phyloP scores from a whole-genome alignment of 2,113 vertebrate species.

The Ptilorrhoa leucosticta region DNA sequence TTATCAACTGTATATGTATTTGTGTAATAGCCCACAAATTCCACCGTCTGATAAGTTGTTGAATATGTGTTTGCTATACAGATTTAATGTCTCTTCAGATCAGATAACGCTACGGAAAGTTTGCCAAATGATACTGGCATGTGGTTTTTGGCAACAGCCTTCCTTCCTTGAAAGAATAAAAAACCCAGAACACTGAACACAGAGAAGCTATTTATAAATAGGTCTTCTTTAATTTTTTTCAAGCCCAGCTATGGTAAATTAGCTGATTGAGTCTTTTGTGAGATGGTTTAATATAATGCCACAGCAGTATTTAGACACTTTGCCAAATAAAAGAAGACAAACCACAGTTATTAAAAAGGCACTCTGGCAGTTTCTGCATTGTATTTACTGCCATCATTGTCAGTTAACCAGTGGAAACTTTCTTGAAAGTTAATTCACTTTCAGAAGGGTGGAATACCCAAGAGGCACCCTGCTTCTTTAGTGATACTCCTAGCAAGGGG shows the following conservation, averaged over 20 bases:
- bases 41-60: not conserved
- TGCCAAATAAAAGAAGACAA: conserved; percentile 10
- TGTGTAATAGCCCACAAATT: not conserved
- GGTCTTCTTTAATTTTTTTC: not conserved
- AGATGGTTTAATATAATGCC: not conserved
- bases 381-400: not conserved
- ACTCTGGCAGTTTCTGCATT: not conserved
- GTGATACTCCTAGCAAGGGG: not conserved
- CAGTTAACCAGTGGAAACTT: not conserved
- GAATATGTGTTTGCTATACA: not conserved
- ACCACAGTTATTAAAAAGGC: not conserved
- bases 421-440: not conserved
- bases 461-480: not conserved
- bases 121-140: not conserved
- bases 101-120: not conserved
- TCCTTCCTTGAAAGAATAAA: not conserved
- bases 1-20: not conserved
- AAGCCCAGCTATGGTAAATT: not conserved
- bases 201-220: conserved; percentile 23
- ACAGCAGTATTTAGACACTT: not conserved
- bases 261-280: not conserved
- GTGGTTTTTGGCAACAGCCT: not conserved
- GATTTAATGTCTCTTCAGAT: conserved; percentile 12
- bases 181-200: not conserved
- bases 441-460: not conserved